These are phyloP conservation scores for Lampris incognitus DNA, from an alignment of 2,113 vertebrate genomes.

Conservation along the genomic window DNA sequence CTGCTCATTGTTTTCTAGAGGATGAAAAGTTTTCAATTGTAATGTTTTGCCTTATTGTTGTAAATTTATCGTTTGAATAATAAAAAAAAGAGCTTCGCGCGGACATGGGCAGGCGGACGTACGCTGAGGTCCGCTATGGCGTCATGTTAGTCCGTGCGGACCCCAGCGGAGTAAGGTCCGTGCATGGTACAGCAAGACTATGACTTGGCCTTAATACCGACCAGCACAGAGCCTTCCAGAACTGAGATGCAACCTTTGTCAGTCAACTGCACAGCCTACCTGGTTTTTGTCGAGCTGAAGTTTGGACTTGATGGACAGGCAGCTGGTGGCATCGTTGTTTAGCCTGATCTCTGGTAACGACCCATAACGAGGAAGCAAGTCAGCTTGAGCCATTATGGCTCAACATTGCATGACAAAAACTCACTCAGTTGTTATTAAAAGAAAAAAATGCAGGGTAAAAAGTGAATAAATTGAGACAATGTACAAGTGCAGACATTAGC, in stretches of 20 bases:
- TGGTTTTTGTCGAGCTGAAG: conserved; percentile 89
- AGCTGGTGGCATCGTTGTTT: conserved; percentile 88
- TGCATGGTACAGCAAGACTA: too few species aligned
- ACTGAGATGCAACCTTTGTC: neutral
- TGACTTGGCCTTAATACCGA: too few species aligned
- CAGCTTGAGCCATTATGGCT: neutral
- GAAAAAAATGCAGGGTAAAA: neutral
- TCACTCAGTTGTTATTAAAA: neutral
- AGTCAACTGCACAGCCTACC: conserved; percentile 72
- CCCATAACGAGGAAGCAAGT: neutral
- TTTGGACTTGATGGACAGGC: conserved; percentile 90
- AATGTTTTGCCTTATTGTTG: too few species aligned
- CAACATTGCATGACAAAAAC: neutral
- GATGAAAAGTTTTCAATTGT: too few species aligned
- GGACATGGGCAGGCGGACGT: too few species aligned
- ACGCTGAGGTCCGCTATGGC: too few species aligned
- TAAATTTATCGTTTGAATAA: too few species aligned
- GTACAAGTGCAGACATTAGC: neutral
- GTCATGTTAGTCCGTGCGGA: too few species aligned
- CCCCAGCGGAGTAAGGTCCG: too few species aligned
- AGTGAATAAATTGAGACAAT: neutral
- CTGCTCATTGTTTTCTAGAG: too few species aligned
- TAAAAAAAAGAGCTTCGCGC: too few species aligned
- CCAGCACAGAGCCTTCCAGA: too few species aligned
- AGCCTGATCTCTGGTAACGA: conserved; percentile 86